Conservation (phyloP, 2,797 vertebrate species). For the Bucorvus abyssinicus region DNA sequence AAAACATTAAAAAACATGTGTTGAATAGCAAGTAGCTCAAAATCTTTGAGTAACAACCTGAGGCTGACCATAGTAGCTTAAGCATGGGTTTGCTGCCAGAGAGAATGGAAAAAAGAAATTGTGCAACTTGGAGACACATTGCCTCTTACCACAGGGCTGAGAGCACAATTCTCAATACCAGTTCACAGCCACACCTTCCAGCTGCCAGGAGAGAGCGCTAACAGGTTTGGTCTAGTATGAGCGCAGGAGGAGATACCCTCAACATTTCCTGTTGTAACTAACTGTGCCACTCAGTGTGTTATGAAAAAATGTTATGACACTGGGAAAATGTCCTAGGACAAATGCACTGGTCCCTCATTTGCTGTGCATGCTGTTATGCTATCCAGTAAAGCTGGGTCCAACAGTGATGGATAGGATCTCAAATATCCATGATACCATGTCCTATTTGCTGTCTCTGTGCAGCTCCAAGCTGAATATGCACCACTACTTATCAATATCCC, state of each 20-base stretch:
- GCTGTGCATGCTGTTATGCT: not conserved
- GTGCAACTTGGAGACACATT: rapidly evolving
- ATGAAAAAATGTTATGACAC: not conserved
- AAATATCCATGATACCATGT: not conserved
- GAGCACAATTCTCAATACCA: rapidly evolving
- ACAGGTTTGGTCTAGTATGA: not conserved
- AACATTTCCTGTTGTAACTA: not conserved
- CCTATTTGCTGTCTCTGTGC: too few species aligned
- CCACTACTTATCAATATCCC: too few species aligned
- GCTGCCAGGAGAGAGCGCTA: not conserved
- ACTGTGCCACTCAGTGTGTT: rapidly evolving
- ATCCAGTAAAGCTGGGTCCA: not conserved
- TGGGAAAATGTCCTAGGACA: not conserved
- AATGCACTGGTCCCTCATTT: not conserved
- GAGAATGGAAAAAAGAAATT: not conserved
- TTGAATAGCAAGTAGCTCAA: not conserved
- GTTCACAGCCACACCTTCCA: not conserved
- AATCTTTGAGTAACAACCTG: not conserved
- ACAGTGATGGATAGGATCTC: not conserved
- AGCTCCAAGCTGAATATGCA: not conserved
- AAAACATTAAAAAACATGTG: rapidly evolving
- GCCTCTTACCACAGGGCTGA: not conserved
- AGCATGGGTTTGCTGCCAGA: not conserved
- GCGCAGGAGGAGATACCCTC: too few species aligned
- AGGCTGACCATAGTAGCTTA: not conserved